Evolutionary conservation across 2,797 vertebrate species (phyloP).

Genomic region (Phalanger gymnotis): DNA sequence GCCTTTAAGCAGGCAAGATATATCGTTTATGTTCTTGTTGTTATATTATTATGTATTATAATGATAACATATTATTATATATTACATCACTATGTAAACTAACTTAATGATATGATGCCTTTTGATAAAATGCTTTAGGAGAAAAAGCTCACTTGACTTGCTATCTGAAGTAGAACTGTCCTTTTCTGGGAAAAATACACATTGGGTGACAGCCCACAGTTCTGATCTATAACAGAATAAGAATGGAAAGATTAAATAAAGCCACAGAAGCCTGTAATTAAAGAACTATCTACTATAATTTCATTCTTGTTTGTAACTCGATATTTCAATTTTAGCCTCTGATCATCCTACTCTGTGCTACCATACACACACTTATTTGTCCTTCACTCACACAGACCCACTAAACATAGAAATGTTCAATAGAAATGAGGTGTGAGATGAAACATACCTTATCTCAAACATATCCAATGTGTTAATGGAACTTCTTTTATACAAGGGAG

Average conservation of each 20-base stretch:
- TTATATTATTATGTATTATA: neutral
- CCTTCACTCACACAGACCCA: neutral
- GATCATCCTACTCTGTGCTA: constrained; percentile 8
- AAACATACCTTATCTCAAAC: neutral
- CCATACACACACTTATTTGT: neutral
- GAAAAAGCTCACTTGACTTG: neutral
- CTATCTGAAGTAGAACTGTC: neutral
- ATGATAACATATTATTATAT: neutral
- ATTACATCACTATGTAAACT: neutral
- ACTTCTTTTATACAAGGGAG: neutral
- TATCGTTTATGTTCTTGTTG: neutral
- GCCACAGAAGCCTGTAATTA: constrained; percentile 40
- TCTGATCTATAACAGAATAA: constrained; percentile 36
- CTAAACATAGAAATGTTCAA: constrained; percentile 15
- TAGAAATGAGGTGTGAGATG: neutral
- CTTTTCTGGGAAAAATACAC: constrained; percentile 10
- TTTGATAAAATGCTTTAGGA: neutral
- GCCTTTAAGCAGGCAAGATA: neutral
- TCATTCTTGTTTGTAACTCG: constrained; percentile 5
- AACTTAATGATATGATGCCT: neutral
- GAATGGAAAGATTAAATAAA: constrained; percentile 56
- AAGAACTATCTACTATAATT: constrained; percentile 33
- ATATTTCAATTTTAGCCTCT: neutral
- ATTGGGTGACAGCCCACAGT: neutral
- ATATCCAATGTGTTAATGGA: neutral